Base-by-base conservation (phyloP, 2,797 vertebrate species). In the Microchirus variegatus region DNA sequence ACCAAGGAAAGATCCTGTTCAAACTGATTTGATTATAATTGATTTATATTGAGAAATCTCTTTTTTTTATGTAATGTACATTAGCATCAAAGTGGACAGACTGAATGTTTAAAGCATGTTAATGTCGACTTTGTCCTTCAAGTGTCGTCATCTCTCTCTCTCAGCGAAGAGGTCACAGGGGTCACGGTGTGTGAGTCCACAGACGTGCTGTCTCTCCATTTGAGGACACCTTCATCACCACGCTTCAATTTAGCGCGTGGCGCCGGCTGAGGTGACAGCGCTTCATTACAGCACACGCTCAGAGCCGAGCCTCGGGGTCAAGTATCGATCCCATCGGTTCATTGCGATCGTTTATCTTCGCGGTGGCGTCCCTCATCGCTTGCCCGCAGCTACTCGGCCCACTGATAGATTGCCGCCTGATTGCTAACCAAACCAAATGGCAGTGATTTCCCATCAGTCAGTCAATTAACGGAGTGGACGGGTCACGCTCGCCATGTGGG, bases 311-410 rank as follows among this genome's bases (percentile, higher is more conserved):
- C 38, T 15, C 40, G 17, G 53, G 77, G 80, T 77, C 77, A 51
- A 41, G 3, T 69, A 78, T 82, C 43, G 75, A 77, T 81, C 73
- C 13, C 3, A 75, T 77, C 26, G 8, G 76, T 59, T 70, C 69
- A 55, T 57, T 11, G 44, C 3, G 67, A 69, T 63, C 69, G 13
- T 59, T 80, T 58, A 26, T 83, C 81, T 75, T 75, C 37, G 13
- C 11, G 4, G 1, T 42, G 35, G 46, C 55, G 10, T 48, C 56
- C 55, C 65, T 57, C 14, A 1, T 43, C 1, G 2, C 41, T 36
- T n/a, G 38, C 44, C 49, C n/a, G 12, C 55, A 3, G 38, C 62
- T 52, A 22, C 44, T 18, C 18, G 2, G 41, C 49, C 5, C 46
- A 3, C n/a, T 68, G 74, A 76, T 67, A 44, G 69, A 81, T 77